These are phyloP conservation scores for Parnassius orleans DNA, from an alignment of 2,888 invertebrate genomes.

Conservation along the genomic window DNA sequence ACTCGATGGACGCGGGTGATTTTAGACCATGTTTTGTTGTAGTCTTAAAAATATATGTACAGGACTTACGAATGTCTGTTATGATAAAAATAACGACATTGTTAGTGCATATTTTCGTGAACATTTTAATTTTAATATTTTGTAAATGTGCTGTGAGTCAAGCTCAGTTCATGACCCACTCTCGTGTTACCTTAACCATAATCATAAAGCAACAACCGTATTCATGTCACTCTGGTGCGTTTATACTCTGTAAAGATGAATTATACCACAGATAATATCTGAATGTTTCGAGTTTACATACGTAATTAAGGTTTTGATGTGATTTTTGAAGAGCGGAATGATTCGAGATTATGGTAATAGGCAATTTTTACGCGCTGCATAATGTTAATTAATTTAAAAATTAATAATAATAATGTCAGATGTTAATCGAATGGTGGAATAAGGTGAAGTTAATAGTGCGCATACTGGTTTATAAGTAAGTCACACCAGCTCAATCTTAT, in stretches of 20 bases:
- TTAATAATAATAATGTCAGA: constrained; percentile 2
- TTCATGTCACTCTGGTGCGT: constrained; percentile 11
- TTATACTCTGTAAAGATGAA: constrained; percentile 15
- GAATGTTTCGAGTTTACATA: constrained; percentile 14
- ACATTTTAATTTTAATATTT: neutral
- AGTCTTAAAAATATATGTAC: no score
- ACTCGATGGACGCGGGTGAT: no score
- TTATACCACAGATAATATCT: constrained; percentile 21
- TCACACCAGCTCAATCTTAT: no score
- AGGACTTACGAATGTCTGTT: no score
- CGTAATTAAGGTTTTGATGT: constrained; percentile 20
- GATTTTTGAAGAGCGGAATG: constrained; percentile 3
- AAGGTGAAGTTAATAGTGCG: neutral
- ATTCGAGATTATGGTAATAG: constrained; percentile 20
- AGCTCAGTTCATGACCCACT: constrained; percentile 14
- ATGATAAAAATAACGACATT: no score
- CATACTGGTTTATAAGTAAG: no score
- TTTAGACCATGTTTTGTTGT: no score
- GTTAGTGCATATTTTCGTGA: no score
- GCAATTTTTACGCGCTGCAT: constrained; percentile 10
- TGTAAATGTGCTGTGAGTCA: constrained; percentile 4
- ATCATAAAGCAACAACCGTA: constrained; percentile 6
- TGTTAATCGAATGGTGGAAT: constrained; percentile 11
- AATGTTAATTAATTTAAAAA: constrained; percentile 17
- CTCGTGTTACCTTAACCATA: constrained; percentile 9